Percentiles rank a stretch among this genome's conserved stretches.
Conservation (phyloP, 2,113 vertebrate species). For the Sisor rabdophorus region DNA sequence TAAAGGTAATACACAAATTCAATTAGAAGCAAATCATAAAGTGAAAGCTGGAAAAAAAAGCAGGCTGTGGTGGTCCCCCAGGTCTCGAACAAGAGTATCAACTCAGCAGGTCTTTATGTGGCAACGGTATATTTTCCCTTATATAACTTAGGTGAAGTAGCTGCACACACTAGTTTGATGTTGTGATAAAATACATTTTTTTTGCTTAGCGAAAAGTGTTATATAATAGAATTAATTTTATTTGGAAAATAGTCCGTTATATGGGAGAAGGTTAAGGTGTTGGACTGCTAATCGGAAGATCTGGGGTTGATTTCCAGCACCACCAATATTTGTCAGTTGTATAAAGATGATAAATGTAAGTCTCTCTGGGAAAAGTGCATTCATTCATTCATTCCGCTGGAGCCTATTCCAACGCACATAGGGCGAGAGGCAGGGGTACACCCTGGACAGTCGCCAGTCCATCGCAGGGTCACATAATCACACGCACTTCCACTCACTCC, state of each 20-base stretch:
- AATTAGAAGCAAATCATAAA: conserved; percentile 21
- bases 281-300: no score
- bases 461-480: no score
- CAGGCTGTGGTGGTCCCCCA: background rate
- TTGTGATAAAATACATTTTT: background rate
- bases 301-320: no score
- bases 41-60: background rate
- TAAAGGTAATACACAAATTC: conserved; percentile 56
- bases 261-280: no score
- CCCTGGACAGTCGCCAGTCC: no score
- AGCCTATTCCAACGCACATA: no score
- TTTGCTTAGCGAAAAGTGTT: background rate
- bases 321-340: no score
- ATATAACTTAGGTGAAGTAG: background rate
- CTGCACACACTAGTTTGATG: background rate
- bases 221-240: background rate
- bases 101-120: conserved; percentile 23
- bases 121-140: conserved; percentile 2
- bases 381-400: no score
- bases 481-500: no score
- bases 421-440: no score
- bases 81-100: conserved; percentile 13
- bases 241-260: background rate
- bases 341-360: no score
- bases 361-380: no score